These are phyloP conservation scores for Oopsacas minuta DNA, from an alignment of 37 sponge, comb jelly and placozoan genomes.

Conservation along the genomic window DNA sequence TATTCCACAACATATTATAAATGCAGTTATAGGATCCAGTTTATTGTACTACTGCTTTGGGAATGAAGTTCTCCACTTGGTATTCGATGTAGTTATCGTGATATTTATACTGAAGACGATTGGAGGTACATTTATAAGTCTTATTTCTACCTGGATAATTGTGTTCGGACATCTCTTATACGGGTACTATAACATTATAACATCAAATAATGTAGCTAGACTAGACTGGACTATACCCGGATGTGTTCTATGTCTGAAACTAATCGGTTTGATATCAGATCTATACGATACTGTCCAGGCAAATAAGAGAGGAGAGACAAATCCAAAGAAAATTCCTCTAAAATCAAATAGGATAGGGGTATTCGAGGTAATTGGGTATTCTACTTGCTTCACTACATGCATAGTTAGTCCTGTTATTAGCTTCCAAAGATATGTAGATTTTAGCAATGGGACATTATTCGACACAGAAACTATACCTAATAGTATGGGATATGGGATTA, in stretches of 20 bases:
- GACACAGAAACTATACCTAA: neutral
- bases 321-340: neutral
- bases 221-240: neutral
- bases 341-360: neutral
- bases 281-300: neutral
- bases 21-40: neutral
- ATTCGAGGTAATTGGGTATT: neutral
- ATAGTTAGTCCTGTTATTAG: neutral
- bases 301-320: neutral
- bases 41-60: conserved; percentile 13
- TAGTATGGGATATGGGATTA: neutral
- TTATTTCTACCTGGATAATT: neutral
- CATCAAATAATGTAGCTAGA: neutral
- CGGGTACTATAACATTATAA: neutral
- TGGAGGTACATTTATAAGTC: neutral
- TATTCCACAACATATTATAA: neutral
- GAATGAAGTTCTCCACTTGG: neutral
- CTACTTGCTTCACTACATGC: neutral
- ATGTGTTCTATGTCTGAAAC: neutral
- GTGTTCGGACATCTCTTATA: conserved; percentile 8
- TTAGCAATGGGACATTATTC: neutral
- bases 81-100: neutral
- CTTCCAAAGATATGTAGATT: conserved; percentile 10
- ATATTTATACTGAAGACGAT: neutral
- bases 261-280: neutral